Base-by-base conservation (phyloP, 2,888 invertebrate species). In the Parapristionchus giblindavisi region DNA sequence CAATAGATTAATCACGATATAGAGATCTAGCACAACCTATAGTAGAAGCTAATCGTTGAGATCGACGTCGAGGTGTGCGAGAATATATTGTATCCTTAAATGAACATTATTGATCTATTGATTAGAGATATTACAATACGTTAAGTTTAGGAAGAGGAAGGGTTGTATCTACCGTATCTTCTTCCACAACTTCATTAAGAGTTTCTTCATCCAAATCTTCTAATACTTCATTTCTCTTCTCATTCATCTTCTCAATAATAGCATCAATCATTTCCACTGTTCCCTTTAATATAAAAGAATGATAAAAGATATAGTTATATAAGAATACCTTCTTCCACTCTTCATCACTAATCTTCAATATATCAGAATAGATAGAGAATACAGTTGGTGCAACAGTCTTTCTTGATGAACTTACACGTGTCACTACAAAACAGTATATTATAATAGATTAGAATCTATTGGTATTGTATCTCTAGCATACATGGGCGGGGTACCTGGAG, bases 11-110 rank as follows among this genome's bases (percentile, higher is more conserved):
- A 11, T 63, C 63, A 14, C 32, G 4, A 27, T 40, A 63, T 8
- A 63, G 40, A 27, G 63, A 38, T 63, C 63, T 38, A 27, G 27
- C 38, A 24, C 5, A 8, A 38, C 63, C 63, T 8, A 27, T 38
- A 40, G 4, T 40, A 27, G 63, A 63, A 1, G 40, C 40, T 24
- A 63, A 27, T 63, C 63, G 24, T 14, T 14, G 38, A 8, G 63
- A 63, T n/a, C 63, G 63, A 63, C 63, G 63, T 27, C 24, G 27
- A 36, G 63, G 63, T 40, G 63, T 63, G 5, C 38, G 40, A 63
- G 14, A 14, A 43, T 8, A 14, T 17, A 17, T 14, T 43, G 11
- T 8, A 43, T 43, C 43, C 43, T 8, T 43, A 17, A n/a, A 17
- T 43, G 43, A 43, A 14, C 43, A 14, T 8, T 43, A 24, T 40